Base-by-base conservation (phyloP, 1,140 invertebrate genomes). In the Daktulosphaira vitifoliae region DNA sequence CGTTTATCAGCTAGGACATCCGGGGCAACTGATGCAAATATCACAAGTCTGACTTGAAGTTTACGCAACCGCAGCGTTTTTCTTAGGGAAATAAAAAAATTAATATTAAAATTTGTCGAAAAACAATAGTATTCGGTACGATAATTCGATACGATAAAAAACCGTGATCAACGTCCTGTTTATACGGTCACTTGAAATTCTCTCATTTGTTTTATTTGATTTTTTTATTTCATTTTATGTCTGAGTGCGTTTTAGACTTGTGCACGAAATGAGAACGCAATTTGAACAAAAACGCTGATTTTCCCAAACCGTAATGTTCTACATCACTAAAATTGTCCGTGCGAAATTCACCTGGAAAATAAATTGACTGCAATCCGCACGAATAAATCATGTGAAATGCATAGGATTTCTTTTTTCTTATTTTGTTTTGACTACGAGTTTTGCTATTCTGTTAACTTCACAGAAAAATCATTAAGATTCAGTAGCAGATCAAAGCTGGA, bases 11-110 rank as follows among this genome's bases (percentile, higher is more conserved):
- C 2, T 18, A 56, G n/a, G 38, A 56, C 38, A 44, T 44, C 22
- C n/a, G 15, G 8, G 22, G 25, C 38, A 56, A 2, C 23, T 9
- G n/a, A 56, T 56, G 38, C 53, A 56, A 56, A 56, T 56, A 33
- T 56, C 23, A 2, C 25, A 25, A 25, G 15, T 42, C 20, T 42
- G 37, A n/a, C 8, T 54, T 7, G 5, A 38, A 15, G 49, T 54
- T 54, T 25, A 54, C 16, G 22, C 37, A 54, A 44, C 3, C 15
- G 9, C 18, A 25, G 20, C 2, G 9, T 44, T 56, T 33, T 51
- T 56, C 18, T 16, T 8, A 11, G 8, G 22, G 25, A 42, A 39
- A 33, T 33, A 33, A 0, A 20, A 37, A 52, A 52, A 16, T 23
- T 54, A 7, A 42, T 23, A 23, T 25, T 56, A 42, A 56, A 56